phyloP scores from a whole-genome alignment of 2,113 vertebrate species.

The Ammospiza nelsoni region DNA sequence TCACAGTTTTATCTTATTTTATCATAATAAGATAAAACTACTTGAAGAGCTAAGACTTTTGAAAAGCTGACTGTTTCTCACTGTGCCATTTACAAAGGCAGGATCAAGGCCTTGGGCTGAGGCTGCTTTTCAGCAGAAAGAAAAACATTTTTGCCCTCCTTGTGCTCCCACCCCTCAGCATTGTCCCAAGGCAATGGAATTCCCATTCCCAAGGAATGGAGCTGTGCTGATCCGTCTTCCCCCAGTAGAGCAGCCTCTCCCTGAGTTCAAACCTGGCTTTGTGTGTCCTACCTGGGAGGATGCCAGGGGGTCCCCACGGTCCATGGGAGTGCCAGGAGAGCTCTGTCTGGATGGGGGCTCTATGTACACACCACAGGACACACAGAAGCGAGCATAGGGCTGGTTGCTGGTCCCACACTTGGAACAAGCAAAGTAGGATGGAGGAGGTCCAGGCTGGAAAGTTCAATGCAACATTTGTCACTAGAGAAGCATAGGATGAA shows the following conservation, averaged over 20 bases:
- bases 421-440: slow-evolving; percentile 74
- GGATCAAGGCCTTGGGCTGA: neutral
- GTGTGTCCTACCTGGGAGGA: slow-evolving; percentile 58
- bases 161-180: neutral
- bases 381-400: slow-evolving; percentile 81
- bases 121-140: neutral
- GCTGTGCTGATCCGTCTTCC: neutral
- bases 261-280: neutral
- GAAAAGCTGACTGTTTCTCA: neutral
- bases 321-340: neutral
- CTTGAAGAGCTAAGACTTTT: neutral
- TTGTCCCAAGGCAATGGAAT: neutral
- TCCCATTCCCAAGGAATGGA: neutral
- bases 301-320: neutral
- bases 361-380: slow-evolving; percentile 80
- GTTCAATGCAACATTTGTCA: slow-evolving; percentile 12
- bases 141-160: neutral
- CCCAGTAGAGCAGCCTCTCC: accelerated
- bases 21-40: neutral
- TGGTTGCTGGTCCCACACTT: slow-evolving; percentile 82
- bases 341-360: slow-evolving; percentile 59
- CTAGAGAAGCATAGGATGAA: neutral
- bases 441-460: slow-evolving; percentile 70
- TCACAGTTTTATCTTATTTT: neutral
- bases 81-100: neutral